These are phyloP conservation scores for Brachyhypopomus occidentalis DNA, from an alignment of 2,113 vertebrate genomes.

Conservation along the genomic window DNA sequence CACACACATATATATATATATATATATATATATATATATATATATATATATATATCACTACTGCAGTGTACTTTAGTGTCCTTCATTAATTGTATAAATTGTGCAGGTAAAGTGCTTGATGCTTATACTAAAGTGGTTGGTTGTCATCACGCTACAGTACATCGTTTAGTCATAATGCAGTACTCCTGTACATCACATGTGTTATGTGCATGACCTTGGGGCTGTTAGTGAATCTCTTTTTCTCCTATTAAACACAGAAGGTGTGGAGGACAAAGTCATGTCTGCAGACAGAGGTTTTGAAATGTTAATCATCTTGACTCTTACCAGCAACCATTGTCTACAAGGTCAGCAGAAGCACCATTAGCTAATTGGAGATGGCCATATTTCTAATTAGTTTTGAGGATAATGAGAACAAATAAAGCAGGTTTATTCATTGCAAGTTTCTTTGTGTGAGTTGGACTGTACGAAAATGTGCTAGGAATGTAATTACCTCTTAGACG, in stretches of 20 bases:
- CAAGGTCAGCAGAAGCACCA: constrained; percentile 66
- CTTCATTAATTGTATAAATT: no score
- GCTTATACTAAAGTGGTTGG: no score
- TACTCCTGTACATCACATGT: no score
- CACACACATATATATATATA: no score
- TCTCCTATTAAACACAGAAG: constrained; percentile 22
- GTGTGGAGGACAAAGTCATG: constrained; percentile 58
- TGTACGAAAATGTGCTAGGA: constrained; percentile 32
- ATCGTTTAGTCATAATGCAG: no score
- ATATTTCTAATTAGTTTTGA: constrained; percentile 60
- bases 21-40: no score
- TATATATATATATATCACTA: no score
- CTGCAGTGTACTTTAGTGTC: no score
- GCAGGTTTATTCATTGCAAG: constrained; percentile 53
- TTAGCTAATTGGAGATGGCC: constrained; percentile 59
- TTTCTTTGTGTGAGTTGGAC: constrained; percentile 43
- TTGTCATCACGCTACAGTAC: no score
- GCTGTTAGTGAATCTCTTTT: background rate
- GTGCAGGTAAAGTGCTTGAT: no score
- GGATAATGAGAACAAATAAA: constrained; percentile 57
- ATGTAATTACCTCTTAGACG: constrained; percentile 53
- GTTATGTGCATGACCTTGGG: background rate
- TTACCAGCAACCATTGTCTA: constrained; percentile 76
- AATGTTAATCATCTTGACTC: constrained; percentile 82
- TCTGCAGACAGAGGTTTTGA: constrained; percentile 77